A percentile compares a stretch with the other conserved stretches of the same genome.
Conservation (phyloP, 2,113 vertebrate genomes). For the Podilymbus podiceps region DNA sequence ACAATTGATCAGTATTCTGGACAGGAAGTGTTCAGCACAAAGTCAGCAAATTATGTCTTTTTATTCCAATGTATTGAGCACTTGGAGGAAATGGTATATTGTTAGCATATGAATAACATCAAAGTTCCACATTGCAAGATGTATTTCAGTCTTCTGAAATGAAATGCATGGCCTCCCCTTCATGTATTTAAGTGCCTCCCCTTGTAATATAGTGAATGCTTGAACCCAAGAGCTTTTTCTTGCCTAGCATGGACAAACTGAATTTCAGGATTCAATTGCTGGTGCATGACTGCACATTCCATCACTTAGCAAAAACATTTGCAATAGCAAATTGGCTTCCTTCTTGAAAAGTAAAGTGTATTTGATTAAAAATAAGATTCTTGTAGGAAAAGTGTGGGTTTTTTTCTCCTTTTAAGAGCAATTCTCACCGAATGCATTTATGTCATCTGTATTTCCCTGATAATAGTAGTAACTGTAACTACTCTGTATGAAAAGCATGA, state of each 20-base stretch:
- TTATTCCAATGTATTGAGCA: constrained; percentile 65
- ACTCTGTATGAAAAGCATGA: neutral
- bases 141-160: constrained; percentile 64
- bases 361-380: constrained; percentile 38
- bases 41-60: constrained; percentile 74
- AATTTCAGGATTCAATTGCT: constrained; percentile 18
- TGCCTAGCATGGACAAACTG: neutral
- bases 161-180: constrained; percentile 40
- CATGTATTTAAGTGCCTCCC: constrained; percentile 4
- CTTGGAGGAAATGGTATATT: constrained; percentile 70
- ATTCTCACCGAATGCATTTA: neutral
- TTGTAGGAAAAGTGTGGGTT: neutral
- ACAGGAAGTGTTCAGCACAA: constrained; percentile 42
- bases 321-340: constrained; percentile 38
- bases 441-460: neutral
- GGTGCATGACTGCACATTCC: constrained; percentile 31
- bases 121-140: constrained; percentile 64
- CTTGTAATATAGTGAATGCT: neutral
- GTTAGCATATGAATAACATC: constrained; percentile 78
- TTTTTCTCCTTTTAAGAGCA: neutral
- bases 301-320: constrained; percentile 56
- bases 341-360: neutral
- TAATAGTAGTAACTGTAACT: neutral
- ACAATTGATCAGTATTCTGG: constrained; percentile 70
- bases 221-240: constrained; percentile 26